Evolutionary conservation across 2,113 vertebrate species (phyloP).

Genomic region (Aleadryas rufinucha): DNA sequence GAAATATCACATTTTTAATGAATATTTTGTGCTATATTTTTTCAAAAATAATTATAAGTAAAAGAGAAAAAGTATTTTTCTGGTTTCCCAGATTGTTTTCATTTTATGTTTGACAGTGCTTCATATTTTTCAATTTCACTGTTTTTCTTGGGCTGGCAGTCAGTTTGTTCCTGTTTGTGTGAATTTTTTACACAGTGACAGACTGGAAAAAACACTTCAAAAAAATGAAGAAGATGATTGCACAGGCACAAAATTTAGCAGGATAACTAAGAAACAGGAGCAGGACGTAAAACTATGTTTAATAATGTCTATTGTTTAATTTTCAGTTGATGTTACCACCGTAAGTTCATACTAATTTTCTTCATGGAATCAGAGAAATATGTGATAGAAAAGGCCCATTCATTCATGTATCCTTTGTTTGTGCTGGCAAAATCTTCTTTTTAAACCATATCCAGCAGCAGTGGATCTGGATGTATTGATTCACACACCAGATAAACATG

Average conservation of each 20-base stretch:
- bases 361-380: background rate
- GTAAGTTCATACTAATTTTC: background rate
- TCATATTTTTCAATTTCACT: background rate
- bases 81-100: background rate
- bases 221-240: background rate
- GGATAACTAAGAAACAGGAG: background rate
- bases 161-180: background rate
- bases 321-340: background rate
- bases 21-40: background rate
- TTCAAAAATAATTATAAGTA: background rate
- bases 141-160: slow-evolving; percentile 3
- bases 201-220: background rate
- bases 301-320: background rate
- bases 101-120: background rate
- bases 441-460: background rate
- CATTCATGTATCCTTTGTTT: background rate
- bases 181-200: background rate
- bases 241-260: background rate
- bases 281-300: background rate
- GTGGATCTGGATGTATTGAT: background rate
- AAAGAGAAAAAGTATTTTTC: background rate
- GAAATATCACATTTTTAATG: background rate
- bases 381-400: background rate
- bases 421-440: background rate
- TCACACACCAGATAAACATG: background rate